These are phyloP conservation scores for Episyrphus balteatus DNA, from an alignment of 1,140 invertebrate species.

Conservation along the genomic window DNA sequence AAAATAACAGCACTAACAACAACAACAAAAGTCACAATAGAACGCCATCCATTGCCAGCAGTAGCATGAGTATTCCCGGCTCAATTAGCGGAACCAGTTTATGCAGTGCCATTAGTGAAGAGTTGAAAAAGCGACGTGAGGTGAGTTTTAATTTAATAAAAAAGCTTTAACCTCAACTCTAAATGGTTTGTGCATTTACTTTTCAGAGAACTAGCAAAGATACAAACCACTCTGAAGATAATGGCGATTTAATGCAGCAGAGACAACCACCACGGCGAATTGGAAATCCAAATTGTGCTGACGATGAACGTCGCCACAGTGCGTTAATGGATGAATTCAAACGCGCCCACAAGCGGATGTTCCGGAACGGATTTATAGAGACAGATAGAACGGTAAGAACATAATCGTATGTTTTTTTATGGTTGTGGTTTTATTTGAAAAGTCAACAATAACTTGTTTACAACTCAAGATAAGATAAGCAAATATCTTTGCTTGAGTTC, in stretches of 20 bases:
- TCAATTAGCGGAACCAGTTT: constrained; percentile 17
- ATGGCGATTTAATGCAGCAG: neutral
- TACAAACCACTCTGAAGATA: constrained; percentile 4
- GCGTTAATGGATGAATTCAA: constrained; percentile 81
- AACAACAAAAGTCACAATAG: constrained; percentile 3
- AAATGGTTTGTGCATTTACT: constrained; percentile 8
- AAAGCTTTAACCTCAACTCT: too few species aligned
- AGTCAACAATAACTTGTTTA: neutral
- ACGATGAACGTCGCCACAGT: constrained; percentile 51
- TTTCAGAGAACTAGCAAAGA: constrained; percentile 10
- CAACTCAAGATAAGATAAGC: neutral
- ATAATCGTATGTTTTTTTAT: too few species aligned
- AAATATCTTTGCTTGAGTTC: too few species aligned
- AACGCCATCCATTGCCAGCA: neutral
- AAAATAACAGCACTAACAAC: constrained; percentile 2
- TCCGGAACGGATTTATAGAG: constrained; percentile 43
- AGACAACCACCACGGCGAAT: neutral
- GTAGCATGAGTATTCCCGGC: neutral
- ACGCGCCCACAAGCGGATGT: constrained; percentile 73
- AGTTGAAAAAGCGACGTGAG: constrained; percentile 46
- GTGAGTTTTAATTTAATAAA: constrained; percentile 25
- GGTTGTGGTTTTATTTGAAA: constrained; percentile 5
- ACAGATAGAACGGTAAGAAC: constrained; percentile 34
- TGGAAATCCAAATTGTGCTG: constrained; percentile 11
- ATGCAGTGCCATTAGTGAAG: constrained; percentile 46